phyloP scores from a whole-genome alignment of 2,888 invertebrate species.

The Polydrusus tereticollis region DNA sequence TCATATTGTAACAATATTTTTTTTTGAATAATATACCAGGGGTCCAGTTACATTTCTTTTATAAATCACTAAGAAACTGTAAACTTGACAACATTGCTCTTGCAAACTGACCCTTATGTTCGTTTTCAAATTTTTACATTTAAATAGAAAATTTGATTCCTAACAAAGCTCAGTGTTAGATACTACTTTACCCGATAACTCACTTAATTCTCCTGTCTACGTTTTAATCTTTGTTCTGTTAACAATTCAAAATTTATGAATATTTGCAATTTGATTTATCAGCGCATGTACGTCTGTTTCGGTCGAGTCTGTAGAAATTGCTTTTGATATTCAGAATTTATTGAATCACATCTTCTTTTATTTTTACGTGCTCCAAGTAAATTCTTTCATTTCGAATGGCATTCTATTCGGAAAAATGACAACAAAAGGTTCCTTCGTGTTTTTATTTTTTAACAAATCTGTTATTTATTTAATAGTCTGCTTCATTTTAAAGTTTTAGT shows the following conservation, averaged over 20 bases:
- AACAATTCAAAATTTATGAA: constrained; percentile 36
- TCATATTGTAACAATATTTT: too few species aligned
- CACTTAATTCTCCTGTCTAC: constrained; percentile 3
- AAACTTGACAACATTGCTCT: too few species aligned
- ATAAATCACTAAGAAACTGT: too few species aligned
- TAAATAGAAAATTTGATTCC: background rate
- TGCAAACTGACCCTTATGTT: too few species aligned
- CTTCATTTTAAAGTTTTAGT: too few species aligned
- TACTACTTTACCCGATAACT: background rate
- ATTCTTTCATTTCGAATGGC: constrained; percentile 26
- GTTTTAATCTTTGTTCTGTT: constrained; percentile 26
- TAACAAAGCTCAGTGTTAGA: background rate
- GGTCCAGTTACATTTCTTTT: too few species aligned
- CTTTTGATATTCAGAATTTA: constrained; percentile 35
- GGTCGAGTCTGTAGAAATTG: constrained; percentile 28
- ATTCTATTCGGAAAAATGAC: constrained; percentile 34
- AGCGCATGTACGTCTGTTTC: constrained; percentile 10
- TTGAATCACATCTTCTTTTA: constrained; percentile 19
- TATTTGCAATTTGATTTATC: constrained; percentile 40
- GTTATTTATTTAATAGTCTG: too few species aligned
- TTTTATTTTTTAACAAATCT: too few species aligned
- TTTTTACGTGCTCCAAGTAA: background rate
- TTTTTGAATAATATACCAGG: too few species aligned
- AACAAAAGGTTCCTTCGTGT: constrained; percentile 18
- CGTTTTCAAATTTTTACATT: too few species aligned